Evolutionary conservation across 1,140 invertebrate genomes (phyloP), one percentile per base, ranked within the genome.

Genomic region (Ctenoplectra terminalis): DNA sequence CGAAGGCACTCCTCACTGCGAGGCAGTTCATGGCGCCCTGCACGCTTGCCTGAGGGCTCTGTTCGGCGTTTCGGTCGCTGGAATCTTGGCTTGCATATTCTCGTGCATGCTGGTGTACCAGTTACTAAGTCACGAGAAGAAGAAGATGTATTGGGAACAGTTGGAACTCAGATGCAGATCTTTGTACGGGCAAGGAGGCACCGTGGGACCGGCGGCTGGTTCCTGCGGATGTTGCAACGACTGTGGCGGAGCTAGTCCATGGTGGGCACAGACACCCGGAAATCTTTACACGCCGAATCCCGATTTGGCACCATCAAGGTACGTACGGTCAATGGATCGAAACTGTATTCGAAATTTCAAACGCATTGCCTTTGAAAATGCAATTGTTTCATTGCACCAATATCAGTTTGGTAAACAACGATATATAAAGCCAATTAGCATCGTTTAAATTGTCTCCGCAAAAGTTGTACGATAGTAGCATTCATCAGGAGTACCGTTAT

Each of bases 131-230:
- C 97, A 98, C 91, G 98, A 98, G 93, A 96, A 97, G 78, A 98
- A 98, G 93, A 98, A 98, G 92, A 98, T 98, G 96, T 98, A 98
- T 91, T 98, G 97, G 97, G 97, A 98, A 89, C 97, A 98, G 92
- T 90, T 98, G 91, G 97, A 98, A 90, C 90, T 98, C 37, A 93
- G 97, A 77, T 97, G 97, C 90, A 94, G 97, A 73, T 97, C 97
- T 3, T 89, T 98, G 69, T 98, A 97, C 88, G 91, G 94, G 74
- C 94, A 96, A 61, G 94, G 95, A 15, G 88, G 94, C 72, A 89
- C 93, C 70, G 88, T 95, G 76, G 92, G 95, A 9, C 91, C 93
- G n/a, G 77, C 94, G 63, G 86, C 93, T 40, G 93, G 94, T 11
- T 95, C 95, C 84, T 97, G 96, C 88, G 96, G 96, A 85, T 97